Conservation (phyloP, 2,888 invertebrate species). For the Macrosiphum euphorbiae region DNA sequence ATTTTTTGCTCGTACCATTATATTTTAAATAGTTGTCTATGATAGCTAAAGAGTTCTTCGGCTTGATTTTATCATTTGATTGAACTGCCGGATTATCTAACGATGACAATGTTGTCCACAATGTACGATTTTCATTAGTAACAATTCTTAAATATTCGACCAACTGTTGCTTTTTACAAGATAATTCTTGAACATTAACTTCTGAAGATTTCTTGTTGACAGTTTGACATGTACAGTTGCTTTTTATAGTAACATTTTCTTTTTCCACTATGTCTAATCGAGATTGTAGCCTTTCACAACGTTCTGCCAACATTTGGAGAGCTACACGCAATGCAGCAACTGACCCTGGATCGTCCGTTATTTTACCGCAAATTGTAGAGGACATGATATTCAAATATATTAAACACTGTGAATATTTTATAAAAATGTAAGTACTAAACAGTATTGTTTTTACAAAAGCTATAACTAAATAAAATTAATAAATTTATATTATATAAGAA, state of each 20-base stretch:
- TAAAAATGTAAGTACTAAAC: background rate
- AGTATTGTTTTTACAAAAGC: background rate
- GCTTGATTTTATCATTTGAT: constrained; percentile 50
- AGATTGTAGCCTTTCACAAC: constrained; percentile 82
- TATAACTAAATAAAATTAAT: background rate
- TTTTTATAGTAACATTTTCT: constrained; percentile 79
- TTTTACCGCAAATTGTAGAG: background rate
- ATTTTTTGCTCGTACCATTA: constrained; percentile 20
- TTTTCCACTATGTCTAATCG: constrained; percentile 80
- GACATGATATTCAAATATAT: background rate
- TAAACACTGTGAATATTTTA: background rate
- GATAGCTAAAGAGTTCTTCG: constrained; percentile 49
- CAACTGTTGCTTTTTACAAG: constrained; percentile 76
- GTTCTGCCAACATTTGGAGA: constrained; percentile 84
- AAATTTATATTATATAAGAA: background rate
- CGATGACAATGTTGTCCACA: constrained; percentile 81
- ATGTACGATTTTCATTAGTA: constrained; percentile 82
- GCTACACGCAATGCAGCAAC: constrained; percentile 73
- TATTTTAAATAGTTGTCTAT: constrained; percentile 52
- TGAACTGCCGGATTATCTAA: constrained; percentile 29
- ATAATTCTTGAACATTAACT: constrained; percentile 29
- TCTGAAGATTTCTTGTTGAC: background rate
- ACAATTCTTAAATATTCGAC: constrained; percentile 85
- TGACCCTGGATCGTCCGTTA: constrained; percentile 66
- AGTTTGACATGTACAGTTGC: constrained; percentile 30